Base-by-base conservation (phyloP, 2,797 vertebrate species). In the Chelidonichthys spinosus region DNA sequence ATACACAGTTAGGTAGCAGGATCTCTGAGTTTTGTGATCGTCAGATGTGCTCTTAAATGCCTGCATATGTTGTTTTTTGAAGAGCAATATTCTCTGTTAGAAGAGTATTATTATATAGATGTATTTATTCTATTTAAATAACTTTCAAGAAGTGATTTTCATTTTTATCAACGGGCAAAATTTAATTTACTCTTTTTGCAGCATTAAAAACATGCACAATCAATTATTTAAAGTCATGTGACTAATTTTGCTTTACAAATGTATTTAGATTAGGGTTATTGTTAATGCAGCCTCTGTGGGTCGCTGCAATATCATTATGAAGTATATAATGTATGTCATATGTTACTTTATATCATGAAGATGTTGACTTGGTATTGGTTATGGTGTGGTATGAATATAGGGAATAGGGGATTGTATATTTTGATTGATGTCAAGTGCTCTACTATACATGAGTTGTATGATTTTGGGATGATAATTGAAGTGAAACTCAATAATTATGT, bases 1-100 rank as follows among this genome's bases (percentile, higher is more conserved):
- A 39, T 13, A 40, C 52, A 25, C 74, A 72, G 39, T 46, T 61
- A 63, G 44, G 7, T 32, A 55, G 69, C 56, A 36, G 42, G 49
- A 72, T 69, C 58, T 18, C 32, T 2, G 5, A 11, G 17, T 50
- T 61, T 78, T 58, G 66, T 63, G 70, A 18, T 7, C 64, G 49
- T 79, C 66, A 44, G 65, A 61, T 61, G 10, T n/a, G 39, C 35
- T 76, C 59, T 80, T 65, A 68, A 75, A 58, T 64, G 61, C 17
- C 49, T 69, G 72, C 61, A 75, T 71, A 33, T 76, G 43, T 18
- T 36, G 80, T 49, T 75, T 63, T 56, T 40, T 73, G 18, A 78
- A 68, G 18, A 32, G 6, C 53, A 63, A 56, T 63, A 52, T 67
- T 70, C 39, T 46, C 25, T 10, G 40, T 35, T 64, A 44, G 25